phyloP scores from a whole-genome alignment of 2,888 invertebrate genomes.

The Drosophila yooni region DNA sequence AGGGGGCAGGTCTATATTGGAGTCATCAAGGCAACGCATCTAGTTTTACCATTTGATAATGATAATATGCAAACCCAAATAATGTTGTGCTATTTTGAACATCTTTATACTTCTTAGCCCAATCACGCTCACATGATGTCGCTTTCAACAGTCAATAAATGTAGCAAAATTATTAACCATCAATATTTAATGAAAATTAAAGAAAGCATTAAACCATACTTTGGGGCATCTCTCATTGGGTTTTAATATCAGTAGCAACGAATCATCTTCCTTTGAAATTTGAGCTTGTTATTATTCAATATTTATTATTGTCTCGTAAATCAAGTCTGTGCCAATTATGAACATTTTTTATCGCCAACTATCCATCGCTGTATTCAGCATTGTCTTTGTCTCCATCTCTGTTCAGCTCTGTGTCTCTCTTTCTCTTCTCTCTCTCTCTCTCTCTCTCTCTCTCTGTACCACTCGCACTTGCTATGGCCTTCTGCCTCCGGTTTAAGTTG shows the following conservation, averaged over 20 bases:
- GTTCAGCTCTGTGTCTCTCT: not conserved
- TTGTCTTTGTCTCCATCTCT: not conserved
- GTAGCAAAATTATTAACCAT: not conserved
- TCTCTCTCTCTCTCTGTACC: slow-evolving; percentile 2
- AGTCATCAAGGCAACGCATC: not conserved
- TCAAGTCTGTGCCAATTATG: slow-evolving; percentile 62
- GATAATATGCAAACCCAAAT: not conserved
- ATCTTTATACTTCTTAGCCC: not conserved
- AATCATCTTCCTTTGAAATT: not conserved
- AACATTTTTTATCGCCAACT: slow-evolving; percentile 61
- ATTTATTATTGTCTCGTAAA: slow-evolving; percentile 30
- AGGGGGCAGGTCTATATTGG: too few species aligned
- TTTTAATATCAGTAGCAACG: not conserved
- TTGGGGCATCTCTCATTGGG: not conserved
- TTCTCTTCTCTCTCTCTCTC: not conserved
- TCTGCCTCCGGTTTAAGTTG: slow-evolving; percentile 51
- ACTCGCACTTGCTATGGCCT: slow-evolving; percentile 6
- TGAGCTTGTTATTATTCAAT: slow-evolving; percentile 5
- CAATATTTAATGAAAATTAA: not conserved
- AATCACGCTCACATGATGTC: not conserved
- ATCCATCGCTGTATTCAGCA: slow-evolving; percentile 50
- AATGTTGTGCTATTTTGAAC: not conserved
- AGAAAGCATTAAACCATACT: not conserved
- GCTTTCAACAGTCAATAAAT: not conserved
- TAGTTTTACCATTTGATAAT: not conserved